Conservation (phyloP, 2,113 vertebrate species). For the Caretta caretta region DNA sequence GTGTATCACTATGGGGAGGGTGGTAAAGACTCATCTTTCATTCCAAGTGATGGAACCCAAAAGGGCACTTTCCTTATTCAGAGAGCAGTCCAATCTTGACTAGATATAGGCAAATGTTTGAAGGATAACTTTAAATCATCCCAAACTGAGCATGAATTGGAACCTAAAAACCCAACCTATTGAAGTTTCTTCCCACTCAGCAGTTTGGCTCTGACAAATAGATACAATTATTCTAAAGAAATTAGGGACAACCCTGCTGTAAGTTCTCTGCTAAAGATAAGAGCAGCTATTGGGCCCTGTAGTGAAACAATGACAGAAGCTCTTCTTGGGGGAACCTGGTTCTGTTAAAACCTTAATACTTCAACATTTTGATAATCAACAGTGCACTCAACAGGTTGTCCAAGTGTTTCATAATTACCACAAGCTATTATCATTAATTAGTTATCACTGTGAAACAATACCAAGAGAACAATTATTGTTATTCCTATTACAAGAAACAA, state of each 20-base stretch:
- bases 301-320: constrained; percentile 94
- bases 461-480: constrained; percentile 64
- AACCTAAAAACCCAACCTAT: background rate
- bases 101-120: constrained; percentile 4
- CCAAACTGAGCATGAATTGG: constrained; percentile 7
- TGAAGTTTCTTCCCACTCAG: background rate
- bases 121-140: background rate
- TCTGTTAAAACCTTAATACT: constrained; percentile 73
- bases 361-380: constrained; percentile 50
- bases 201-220: background rate
- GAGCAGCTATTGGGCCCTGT: constrained; percentile 81
- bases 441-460: constrained; percentile 67
- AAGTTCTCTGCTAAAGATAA: constrained; percentile 50
- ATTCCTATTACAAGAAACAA: constrained; percentile 64
- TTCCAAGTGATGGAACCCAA: background rate
- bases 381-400: constrained; percentile 1
- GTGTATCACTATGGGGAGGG: constrained; percentile 40
- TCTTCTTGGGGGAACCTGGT: constrained; percentile 86
- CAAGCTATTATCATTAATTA: constrained; percentile 51
- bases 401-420: constrained; percentile 35
- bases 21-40: constrained; percentile 45
- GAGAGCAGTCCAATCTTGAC: constrained; percentile 39
- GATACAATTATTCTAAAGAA: constrained; percentile 25
- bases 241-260: constrained; percentile 41
- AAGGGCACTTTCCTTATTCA: constrained; percentile 8